Percentiles rank a stretch among this genome's conserved stretches.
These are phyloP conservation scores for Erebia epiphron DNA, from an alignment of 2,888 invertebrate species.

Conservation along the genomic window DNA sequence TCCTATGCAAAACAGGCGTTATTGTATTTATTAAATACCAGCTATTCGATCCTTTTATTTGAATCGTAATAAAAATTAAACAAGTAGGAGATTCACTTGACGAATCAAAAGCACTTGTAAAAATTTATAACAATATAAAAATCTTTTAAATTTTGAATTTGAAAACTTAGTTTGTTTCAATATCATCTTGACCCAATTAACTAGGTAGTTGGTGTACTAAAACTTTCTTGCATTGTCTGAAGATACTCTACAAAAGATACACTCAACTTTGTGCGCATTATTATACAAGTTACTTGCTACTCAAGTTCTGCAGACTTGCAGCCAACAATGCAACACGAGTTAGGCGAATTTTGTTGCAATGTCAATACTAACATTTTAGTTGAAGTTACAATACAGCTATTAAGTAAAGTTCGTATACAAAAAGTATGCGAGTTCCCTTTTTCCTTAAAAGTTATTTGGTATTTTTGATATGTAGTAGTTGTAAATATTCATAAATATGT, in stretches of 20 bases:
- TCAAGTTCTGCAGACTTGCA: conserved; percentile 4
- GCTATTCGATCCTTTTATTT: not conserved
- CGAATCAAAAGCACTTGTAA: no score
- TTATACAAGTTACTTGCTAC: conserved; percentile 7
- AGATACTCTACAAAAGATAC: conserved; percentile 10
- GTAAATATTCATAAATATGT: no score
- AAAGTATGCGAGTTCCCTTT: no score
- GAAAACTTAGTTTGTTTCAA: conserved; percentile 7
- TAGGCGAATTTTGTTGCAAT: not conserved
- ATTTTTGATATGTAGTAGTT: not conserved
- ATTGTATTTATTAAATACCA: not conserved
- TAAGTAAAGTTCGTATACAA: no score
- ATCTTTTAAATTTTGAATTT: no score
- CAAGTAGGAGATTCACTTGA: no score
- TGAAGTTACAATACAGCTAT: not conserved
- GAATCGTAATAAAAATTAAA: no score
- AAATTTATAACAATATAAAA: no score
- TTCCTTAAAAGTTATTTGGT: no score
- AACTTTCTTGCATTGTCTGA: conserved; percentile 9
- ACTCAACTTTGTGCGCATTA: conserved; percentile 12
- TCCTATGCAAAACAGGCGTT: not conserved
- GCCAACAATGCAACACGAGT: conserved; percentile 2
- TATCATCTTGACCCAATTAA: conserved; percentile 6
- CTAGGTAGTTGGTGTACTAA: not conserved
- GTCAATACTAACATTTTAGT: conserved; percentile 3